A percentile compares a stretch with the other conserved stretches of the same genome.
Conservation (phyloP, 2,797 vertebrate species). For the Centroberyx gerrardi region DNA sequence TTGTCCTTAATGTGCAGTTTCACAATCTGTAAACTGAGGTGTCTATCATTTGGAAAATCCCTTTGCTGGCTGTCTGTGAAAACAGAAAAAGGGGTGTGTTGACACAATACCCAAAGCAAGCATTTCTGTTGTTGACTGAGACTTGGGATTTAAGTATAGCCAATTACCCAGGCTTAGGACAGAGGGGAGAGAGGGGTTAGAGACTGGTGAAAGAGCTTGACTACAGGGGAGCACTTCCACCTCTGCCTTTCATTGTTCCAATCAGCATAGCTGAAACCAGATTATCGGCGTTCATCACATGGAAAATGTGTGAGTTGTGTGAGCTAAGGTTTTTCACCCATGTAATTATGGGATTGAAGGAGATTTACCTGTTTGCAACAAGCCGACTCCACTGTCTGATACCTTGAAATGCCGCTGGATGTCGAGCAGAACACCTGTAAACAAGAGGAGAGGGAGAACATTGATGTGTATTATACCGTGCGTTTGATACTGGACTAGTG, state of each 20-base stretch:
- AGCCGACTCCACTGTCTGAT: slow-evolving; percentile 91
- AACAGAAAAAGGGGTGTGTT: not conserved
- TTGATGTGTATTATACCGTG: slow-evolving; percentile 10
- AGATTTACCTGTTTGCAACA: slow-evolving; percentile 95
- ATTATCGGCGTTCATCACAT: slow-evolving; percentile 35
- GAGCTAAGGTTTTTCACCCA: slow-evolving; percentile 14
- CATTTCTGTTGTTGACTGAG: slow-evolving; percentile 14
- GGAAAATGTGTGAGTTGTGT: slow-evolving; percentile 31
- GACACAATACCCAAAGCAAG: slow-evolving; percentile 10
- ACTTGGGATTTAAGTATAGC: slow-evolving; percentile 32
- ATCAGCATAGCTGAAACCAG: slow-evolving; percentile 38
- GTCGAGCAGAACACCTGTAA: slow-evolving; percentile 93
- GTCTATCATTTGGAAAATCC: not conserved
- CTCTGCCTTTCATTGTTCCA: slow-evolving; percentile 46
- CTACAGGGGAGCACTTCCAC: not conserved
- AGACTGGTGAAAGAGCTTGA: not conserved
- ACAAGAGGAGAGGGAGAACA: slow-evolving; percentile 35
- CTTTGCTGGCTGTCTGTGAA: not conserved
- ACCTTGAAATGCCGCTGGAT: slow-evolving; percentile 94
- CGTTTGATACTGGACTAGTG: not conserved
- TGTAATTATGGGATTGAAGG: slow-evolving; percentile 68
- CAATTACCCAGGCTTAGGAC: slow-evolving; percentile 29
- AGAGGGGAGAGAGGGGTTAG: not conserved
- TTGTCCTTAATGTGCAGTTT: not conserved
- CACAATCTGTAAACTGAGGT: not conserved